Evolutionary conservation across 2,888 invertebrate genomes (phyloP).

Genomic region (Trichogramma evanescens): DNA sequence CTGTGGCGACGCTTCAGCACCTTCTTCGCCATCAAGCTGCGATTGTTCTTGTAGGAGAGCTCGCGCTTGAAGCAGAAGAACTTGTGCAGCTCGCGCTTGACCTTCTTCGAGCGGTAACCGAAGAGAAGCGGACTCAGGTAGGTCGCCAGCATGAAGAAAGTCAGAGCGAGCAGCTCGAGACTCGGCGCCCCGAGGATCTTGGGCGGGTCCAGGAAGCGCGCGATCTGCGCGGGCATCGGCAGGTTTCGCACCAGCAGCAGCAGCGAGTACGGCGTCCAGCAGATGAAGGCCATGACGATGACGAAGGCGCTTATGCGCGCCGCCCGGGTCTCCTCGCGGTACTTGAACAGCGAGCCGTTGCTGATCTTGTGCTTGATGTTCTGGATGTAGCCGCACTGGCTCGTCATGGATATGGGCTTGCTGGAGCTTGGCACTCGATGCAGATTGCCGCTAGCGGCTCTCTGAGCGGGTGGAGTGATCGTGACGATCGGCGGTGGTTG

Average conservation of each 20-base stretch:
- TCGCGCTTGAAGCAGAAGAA: slow-evolving; percentile 48
- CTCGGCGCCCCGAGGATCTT: slow-evolving; percentile 33
- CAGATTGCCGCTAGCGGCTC: slow-evolving; percentile 45
- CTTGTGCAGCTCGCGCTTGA: slow-evolving; percentile 53
- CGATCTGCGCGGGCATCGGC: slow-evolving; percentile 28
- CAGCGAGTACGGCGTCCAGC: slow-evolving; percentile 53
- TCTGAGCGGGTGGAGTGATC: slow-evolving; percentile 44
- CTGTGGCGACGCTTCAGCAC: slow-evolving; percentile 41
- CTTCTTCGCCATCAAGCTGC: slow-evolving; percentile 48
- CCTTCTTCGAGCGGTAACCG: slow-evolving; percentile 66
- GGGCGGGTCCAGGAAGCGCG: slow-evolving; percentile 19
- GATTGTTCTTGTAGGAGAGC: slow-evolving; percentile 43
- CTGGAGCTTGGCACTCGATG: slow-evolving; percentile 38
- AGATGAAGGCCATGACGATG: slow-evolving; percentile 60
- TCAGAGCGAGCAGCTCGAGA: slow-evolving; percentile 38
- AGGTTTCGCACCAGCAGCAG: slow-evolving; percentile 49
- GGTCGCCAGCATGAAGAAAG: slow-evolving; percentile 55
- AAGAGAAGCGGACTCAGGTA: slow-evolving; percentile 69
- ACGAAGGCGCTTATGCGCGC: slow-evolving; percentile 79
- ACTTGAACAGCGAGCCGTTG: slow-evolving; percentile 75
- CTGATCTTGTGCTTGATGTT: slow-evolving; percentile 73
- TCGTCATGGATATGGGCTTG: slow-evolving; percentile 38
- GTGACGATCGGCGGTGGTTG: background rate
- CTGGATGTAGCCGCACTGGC: slow-evolving; percentile 60
- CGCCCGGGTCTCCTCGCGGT: slow-evolving; percentile 82